phyloP scores from a whole-genome alignment of 2,888 invertebrate genomes.

The Heliconius erato region DNA sequence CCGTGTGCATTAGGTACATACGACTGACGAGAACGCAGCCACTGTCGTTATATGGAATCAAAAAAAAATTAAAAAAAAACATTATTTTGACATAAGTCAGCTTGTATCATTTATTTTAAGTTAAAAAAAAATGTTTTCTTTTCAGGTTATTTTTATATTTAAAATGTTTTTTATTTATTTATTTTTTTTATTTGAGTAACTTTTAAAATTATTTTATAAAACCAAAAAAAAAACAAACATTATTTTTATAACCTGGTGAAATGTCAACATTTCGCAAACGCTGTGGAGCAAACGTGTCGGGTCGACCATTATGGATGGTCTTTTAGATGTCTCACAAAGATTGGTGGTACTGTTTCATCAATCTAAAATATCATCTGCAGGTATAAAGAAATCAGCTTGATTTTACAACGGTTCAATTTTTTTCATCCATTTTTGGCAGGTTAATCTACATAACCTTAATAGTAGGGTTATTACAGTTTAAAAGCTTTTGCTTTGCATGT shows the following conservation, averaged over 20 bases:
- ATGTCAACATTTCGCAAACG: conserved; percentile 55
- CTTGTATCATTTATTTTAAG: conserved; percentile 34
- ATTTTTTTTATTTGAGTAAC: not conserved
- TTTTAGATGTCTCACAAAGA: conserved; percentile 63
- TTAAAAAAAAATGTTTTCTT: conserved; percentile 35
- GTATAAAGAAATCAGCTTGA: conserved; percentile 49
- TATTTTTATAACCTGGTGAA: conserved; percentile 37
- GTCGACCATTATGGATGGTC: conserved; percentile 60
- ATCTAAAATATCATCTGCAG: conserved; percentile 59
- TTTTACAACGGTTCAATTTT: conserved; percentile 27
- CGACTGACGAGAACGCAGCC: conserved; percentile 51
- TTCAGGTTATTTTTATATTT: not conserved
- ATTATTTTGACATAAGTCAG: conserved; percentile 41
- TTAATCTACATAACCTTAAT: conserved; percentile 33
- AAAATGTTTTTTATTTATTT: not conserved
- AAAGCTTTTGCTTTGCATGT: conserved; percentile 30
- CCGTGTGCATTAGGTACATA: conserved; percentile 58
- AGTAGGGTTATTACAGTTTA: conserved; percentile 25
- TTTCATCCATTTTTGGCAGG: conserved; percentile 36
- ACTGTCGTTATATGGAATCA: conserved; percentile 42
- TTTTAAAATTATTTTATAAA: not conserved
- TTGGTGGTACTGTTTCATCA: conserved; percentile 63
- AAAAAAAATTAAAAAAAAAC: conserved; percentile 38
- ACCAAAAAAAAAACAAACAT: not conserved
- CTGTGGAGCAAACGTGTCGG: conserved; percentile 59